Percentiles rank a stretch among this genome's conserved stretches.
Conservation (phyloP, 1,140 invertebrate species). For the Drosophila biarmipes region DNA sequence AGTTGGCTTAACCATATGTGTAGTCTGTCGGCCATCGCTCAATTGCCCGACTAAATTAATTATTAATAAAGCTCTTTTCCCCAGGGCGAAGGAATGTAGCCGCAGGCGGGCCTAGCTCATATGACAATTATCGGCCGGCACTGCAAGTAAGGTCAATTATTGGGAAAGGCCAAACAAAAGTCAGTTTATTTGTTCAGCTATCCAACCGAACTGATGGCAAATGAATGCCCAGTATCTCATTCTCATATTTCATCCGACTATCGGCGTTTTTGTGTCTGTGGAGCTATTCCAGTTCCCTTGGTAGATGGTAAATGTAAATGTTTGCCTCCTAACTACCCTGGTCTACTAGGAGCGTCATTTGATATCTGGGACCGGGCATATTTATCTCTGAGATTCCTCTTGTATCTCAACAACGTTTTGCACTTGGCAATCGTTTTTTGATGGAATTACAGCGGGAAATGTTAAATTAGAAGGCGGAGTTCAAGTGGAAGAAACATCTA, state of each 20-base stretch:
- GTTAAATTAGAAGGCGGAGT: neutral
- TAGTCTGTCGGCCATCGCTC: constrained; percentile 31
- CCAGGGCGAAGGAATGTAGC: constrained; percentile 36
- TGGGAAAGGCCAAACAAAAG: constrained; percentile 58
- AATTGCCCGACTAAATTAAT: constrained; percentile 66
- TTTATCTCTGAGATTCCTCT: constrained; percentile 33
- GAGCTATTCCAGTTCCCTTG: constrained; percentile 6
- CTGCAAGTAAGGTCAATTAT: constrained; percentile 63
- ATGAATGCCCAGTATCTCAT: constrained; percentile 38
- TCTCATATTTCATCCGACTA: constrained; percentile 19
- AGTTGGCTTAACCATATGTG: constrained; percentile 6
- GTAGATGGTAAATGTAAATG: neutral
- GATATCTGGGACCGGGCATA: constrained; percentile 19
- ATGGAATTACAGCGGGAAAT: constrained; percentile 9
- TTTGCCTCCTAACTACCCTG: neutral
- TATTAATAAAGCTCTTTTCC: constrained; percentile 69
- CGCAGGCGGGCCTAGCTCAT: constrained; percentile 29
- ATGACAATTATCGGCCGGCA: constrained; percentile 47
- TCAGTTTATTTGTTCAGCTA: constrained; percentile 42
- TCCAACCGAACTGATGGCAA: constrained; percentile 20
- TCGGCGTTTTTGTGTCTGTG: neutral
- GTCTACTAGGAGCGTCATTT: constrained; percentile 7
- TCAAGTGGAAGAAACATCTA: constrained; percentile 1
- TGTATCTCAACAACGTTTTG: constrained; percentile 57
- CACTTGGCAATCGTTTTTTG: constrained; percentile 40